These are phyloP conservation scores for Schizopygopsis malacanthus DNA, from an alignment of 2,797 vertebrate genomes.

Conservation along the genomic window DNA sequence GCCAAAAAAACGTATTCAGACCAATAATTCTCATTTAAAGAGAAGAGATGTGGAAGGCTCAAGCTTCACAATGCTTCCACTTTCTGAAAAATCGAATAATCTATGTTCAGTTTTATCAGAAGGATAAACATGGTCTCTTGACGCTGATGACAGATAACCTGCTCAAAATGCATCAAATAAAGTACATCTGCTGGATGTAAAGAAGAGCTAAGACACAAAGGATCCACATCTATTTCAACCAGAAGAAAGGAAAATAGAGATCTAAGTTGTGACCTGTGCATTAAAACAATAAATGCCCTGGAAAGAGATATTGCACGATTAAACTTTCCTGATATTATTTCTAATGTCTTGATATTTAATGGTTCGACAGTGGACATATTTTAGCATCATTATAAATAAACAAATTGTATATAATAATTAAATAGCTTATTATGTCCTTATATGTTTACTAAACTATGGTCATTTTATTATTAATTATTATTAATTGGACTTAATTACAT, in stretches of 20 bases:
- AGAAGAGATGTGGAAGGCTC: neutral
- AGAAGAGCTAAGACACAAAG: neutral
- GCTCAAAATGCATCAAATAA: conserved; percentile 28
- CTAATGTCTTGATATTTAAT: neutral
- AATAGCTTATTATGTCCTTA: neutral
- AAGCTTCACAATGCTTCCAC: neutral
- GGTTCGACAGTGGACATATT: neutral
- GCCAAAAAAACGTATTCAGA: neutral
- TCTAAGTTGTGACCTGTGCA: neutral
- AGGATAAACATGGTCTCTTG: conserved; percentile 1
- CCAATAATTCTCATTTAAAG: conserved; percentile 3
- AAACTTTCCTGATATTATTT: neutral
- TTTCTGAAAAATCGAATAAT: conserved; percentile 3
- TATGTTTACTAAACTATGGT: neutral
- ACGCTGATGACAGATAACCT: conserved; percentile 28
- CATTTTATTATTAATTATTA: neutral
- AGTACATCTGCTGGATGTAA: conserved; percentile 9
- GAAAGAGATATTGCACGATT: neutral
- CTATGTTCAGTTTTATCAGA: conserved; percentile 26
- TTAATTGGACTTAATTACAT: neutral
- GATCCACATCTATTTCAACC: neutral
- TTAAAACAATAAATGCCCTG: neutral
- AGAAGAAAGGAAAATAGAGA: neutral
- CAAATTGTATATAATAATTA: neutral
- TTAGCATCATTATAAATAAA: neutral